A percentile compares a stretch with the other conserved stretches of the same genome.
phyloP scores from a whole-genome alignment of 2,113 vertebrate genomes.

The Ochotona curzoniae region DNA sequence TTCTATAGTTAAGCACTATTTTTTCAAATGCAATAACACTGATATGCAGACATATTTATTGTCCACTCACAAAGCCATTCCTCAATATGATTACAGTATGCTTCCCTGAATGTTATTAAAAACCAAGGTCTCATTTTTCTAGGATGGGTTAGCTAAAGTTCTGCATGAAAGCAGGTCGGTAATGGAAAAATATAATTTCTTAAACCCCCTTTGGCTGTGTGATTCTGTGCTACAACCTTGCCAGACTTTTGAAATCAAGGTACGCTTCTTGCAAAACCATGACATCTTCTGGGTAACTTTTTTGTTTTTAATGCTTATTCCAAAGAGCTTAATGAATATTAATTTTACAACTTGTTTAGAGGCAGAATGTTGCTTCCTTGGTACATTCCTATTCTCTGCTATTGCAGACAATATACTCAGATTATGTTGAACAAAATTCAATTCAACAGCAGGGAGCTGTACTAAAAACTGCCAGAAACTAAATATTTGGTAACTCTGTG shows the following conservation, averaged over 20 bases:
- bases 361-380: slow-evolving; percentile 72
- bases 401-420: slow-evolving; percentile 52
- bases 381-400: background rate
- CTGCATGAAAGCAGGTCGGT: slow-evolving; percentile 25
- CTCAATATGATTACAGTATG: slow-evolving; percentile 58
- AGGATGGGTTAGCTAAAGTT: slow-evolving; percentile 28
- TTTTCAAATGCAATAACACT: slow-evolving; percentile 59
- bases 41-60: slow-evolving; percentile 66
- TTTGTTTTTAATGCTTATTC: slow-evolving; percentile 56
- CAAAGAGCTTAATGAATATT: slow-evolving; percentile 62
- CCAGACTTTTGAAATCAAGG: background rate
- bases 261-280: slow-evolving; percentile 28
- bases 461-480: slow-evolving; percentile 42
- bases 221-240: slow-evolving; percentile 46
- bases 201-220: slow-evolving; percentile 6
- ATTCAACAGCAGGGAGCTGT: slow-evolving; percentile 30
- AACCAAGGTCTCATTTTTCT: slow-evolving; percentile 63
- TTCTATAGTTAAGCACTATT: slow-evolving; percentile 43
- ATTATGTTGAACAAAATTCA: slow-evolving; percentile 66
- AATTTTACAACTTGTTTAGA: slow-evolving; percentile 52
- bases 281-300: slow-evolving; percentile 22
- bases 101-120: slow-evolving; percentile 64
- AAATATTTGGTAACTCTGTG: slow-evolving; percentile 15
- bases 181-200: slow-evolving; percentile 59
- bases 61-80: slow-evolving; percentile 60